phyloP scores from a whole-genome alignment of 2,888 invertebrate genomes.

The Stomorhina lunata region DNA sequence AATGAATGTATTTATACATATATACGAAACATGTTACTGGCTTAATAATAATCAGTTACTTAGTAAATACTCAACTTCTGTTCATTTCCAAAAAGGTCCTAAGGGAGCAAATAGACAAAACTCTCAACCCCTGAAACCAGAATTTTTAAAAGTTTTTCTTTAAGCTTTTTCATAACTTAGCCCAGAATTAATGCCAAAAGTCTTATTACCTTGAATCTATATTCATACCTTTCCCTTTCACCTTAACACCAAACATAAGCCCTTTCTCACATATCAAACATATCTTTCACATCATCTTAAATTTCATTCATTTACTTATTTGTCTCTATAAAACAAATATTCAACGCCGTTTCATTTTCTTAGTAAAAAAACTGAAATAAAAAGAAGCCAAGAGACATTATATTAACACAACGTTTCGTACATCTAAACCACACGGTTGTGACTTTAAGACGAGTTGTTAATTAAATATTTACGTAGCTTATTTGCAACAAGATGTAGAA shows the following conservation, averaged over 20 bases:
- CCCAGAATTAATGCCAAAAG: no score
- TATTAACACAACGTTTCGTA: constrained; percentile 50
- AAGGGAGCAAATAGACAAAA: no score
- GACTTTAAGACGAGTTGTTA: constrained; percentile 57
- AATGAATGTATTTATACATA: not conserved
- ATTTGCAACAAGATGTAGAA: constrained; percentile 56
- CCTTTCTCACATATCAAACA: not conserved
- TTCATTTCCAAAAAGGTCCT: not conserved
- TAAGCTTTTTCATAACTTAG: no score
- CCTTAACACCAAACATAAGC: no score
- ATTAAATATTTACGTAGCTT: constrained; percentile 59
- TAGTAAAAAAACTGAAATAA: not conserved
- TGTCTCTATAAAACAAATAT: constrained; percentile 16
- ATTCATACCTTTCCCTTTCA: no score
- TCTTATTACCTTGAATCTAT: no score
- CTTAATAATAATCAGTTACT: not conserved
- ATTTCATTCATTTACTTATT: constrained; percentile 21
- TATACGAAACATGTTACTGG: not conserved
- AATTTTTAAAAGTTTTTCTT: no score
- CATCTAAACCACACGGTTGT: constrained; percentile 46
- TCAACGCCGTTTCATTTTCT: not conserved
- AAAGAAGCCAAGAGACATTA: constrained; percentile 30
- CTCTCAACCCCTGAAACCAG: no score
- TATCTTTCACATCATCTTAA: not conserved
- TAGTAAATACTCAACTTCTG: not conserved